Evolutionary conservation across 2,113 vertebrate genomes (phyloP), one percentile per base, ranked within the genome.

Genomic region (Dicrurus megarhynchus): DNA sequence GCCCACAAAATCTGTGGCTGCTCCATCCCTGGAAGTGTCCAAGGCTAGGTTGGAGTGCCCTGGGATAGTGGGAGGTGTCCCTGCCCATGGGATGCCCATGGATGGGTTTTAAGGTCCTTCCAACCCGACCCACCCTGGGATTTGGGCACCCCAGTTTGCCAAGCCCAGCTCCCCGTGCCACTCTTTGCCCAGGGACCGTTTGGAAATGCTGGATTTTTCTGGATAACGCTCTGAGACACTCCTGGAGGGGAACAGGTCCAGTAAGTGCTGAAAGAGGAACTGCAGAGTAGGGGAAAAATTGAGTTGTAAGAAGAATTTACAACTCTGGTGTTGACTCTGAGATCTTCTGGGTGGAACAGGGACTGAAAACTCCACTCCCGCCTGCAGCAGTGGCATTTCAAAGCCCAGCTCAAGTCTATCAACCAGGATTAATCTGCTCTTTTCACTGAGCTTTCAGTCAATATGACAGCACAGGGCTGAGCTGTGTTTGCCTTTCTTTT

Each of bases 141-240:
- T 7, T 16, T 10, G 44, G 49, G 9, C 30, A 23, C 30, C 16
- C 0, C 0, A 7, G 30, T 52, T 57, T 35, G 24, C 47, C 37
- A 22, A 6, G 4, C 4, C 53, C 41, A 14, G 70, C 19, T 32
- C 57, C 8, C 17, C 1, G 2, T 24, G 33, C 47, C 35, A 2
- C 8, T 24, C 77, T 7, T 11, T 12, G 24, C n/a, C 37, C 49
- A 32, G 30, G 61, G 42, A 12, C 6, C 2, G 7, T 44, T 1
- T 6, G 42, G 41, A 37, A 50, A 13, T 13, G 64, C 42, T 33
- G 68, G 3, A 10, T 7, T 28, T 64, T n/a, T 16, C 28, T 11
- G 33, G 68, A 14, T 21, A 13, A 13, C 20, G 46, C 1, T 9
- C 3, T 20, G 56, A 46, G 41, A 18, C 0, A 0, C 10, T 3